Base-by-base conservation (phyloP, 2,888 invertebrate species). In the Drosophila mimica region DNA sequence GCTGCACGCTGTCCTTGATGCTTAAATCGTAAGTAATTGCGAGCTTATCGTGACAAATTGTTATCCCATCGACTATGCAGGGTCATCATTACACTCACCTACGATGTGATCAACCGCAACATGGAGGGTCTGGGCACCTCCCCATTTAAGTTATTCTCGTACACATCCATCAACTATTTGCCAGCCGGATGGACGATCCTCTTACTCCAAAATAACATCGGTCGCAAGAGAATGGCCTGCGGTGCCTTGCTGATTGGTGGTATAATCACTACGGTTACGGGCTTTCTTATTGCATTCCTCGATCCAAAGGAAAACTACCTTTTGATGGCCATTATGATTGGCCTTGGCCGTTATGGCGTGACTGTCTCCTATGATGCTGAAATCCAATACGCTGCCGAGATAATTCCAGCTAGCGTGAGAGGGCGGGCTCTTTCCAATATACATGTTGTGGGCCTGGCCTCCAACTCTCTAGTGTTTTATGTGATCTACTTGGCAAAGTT, bases 341-440 rank as follows among this genome's bases (percentile, higher is more conserved):
- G 94, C 30, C 86, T 94, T 65, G 94, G 95, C 4, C 93, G 95
- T n/a, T 93, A 95, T 57, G 94, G 94, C 25, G 94, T 95, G 13
- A 94, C 94, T 9, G 94, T 95, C 0, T 94, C 95, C 15, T 95
- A 95, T 83, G 95, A 95, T 91, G 95, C 95, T 7, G 95, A 95
- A 28, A 94, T 94, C n/a, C 95, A 95, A 88, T 95, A 95, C 81
- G 95, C 95, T 1, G 94, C 95, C 0, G 95, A 95, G 89, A 92
- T 95, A 34, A 94, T 95, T 52, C 95, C 95, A 11, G 95, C 95
- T 1, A 94, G 94, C 54, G 94, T 95, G 1, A 91, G 95, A 31
- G 95, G 95, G 0, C 95, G 94, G 81, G 95, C 95, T 8, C 94
- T 95, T 4, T 94, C 95, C 15, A 94, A 94, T 48, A 94, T 95